Evolutionary conservation across 2,113 vertebrate species (phyloP).

Genomic region (Ceratotherium simum): DNA sequence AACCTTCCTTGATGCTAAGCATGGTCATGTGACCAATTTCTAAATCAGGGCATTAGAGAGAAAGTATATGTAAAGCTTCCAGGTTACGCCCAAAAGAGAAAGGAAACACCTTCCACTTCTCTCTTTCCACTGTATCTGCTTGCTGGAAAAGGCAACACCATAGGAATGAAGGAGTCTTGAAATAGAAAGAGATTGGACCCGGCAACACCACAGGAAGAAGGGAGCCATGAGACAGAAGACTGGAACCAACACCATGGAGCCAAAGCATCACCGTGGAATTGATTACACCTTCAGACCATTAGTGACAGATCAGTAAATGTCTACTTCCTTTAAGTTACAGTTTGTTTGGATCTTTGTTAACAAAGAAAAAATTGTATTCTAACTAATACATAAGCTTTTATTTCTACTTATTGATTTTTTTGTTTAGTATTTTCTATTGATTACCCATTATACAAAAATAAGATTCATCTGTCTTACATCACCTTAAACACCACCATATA

Average conservation of each 20-base stretch:
- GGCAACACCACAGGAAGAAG: neutral
- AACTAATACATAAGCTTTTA: neutral
- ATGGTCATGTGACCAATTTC: neutral
- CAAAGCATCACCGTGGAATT: neutral
- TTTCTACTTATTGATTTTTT: neutral
- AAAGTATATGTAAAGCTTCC: neutral
- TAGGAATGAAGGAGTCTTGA: neutral
- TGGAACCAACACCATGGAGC: neutral
- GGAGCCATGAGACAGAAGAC: neutral
- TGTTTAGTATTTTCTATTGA: neutral
- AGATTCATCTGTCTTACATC: neutral
- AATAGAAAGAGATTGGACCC: neutral
- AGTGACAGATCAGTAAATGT: neutral
- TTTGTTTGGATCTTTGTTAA: neutral
- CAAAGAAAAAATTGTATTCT: neutral
- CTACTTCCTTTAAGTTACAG: neutral
- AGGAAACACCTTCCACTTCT: neutral
- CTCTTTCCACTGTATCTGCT: neutral
- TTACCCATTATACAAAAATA: neutral
- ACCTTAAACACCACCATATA: neutral
- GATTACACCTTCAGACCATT: neutral
- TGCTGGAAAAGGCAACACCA: neutral
- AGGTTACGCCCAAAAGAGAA: neutral
- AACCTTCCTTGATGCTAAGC: neutral
- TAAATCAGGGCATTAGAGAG: neutral